Evolutionary conservation across 1,140 invertebrate species (phyloP).

Genomic region (Trichomalopsis sarcophagae): DNA sequence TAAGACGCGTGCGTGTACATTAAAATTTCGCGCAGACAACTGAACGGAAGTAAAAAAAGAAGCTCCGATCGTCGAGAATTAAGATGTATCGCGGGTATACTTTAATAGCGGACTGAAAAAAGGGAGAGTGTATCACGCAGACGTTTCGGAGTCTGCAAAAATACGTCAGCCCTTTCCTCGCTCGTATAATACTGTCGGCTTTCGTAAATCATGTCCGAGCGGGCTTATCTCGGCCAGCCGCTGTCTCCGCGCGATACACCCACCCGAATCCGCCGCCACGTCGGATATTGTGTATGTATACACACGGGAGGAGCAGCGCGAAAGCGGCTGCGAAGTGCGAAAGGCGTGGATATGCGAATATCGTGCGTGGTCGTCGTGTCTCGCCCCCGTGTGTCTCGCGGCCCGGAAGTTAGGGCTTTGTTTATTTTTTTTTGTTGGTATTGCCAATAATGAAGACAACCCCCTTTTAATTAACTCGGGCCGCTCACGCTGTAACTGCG

Average conservation of each 20-base stretch:
- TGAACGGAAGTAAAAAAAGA: no score
- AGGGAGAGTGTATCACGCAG: neutral
- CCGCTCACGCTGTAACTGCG: no score
- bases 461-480: no score
- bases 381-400: neutral
- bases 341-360: neutral
- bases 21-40: neutral
- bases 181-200: neutral
- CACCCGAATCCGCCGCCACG: constrained; percentile 8
- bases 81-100: neutral
- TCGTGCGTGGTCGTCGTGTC: constrained; percentile 23
- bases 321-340: constrained; percentile 5
- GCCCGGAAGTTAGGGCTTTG: constrained; percentile 18
- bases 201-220: constrained; percentile 36
- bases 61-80: neutral
- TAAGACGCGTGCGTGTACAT: no score
- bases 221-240: neutral
- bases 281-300: neutral
- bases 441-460: no score
- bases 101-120: neutral
- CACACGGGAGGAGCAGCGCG: neutral
- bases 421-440: no score
- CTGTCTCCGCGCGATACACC: constrained; percentile 22
- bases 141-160: neutral
- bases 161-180: neutral